phyloP scores from a whole-genome alignment of 2,113 vertebrate genomes.

The Pseudonaja textilis region DNA sequence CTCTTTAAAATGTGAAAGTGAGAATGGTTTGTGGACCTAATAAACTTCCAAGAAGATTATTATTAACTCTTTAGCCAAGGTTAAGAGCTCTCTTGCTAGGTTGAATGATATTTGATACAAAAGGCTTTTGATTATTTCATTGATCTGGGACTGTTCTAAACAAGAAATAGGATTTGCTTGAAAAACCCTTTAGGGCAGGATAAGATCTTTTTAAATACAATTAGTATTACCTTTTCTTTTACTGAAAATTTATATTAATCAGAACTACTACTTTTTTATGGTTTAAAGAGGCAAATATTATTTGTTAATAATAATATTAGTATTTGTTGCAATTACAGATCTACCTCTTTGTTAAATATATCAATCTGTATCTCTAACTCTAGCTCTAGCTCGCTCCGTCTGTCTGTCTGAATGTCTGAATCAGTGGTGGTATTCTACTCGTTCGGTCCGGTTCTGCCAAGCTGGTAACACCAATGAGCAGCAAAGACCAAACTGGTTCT shows the following conservation, averaged over 20 bases:
- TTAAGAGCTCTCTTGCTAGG: background rate
- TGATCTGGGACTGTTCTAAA: background rate
- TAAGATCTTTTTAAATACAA: background rate
- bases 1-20: background rate
- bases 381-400: too few species aligned
- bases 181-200: background rate
- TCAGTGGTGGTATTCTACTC: too few species aligned
- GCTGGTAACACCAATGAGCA: too few species aligned
- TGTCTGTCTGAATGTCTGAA: too few species aligned
- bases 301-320: background rate
- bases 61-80: background rate
- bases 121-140: background rate
- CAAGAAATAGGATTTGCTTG: background rate
- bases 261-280: background rate
- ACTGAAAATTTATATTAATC: background rate
- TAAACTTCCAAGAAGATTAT: background rate
- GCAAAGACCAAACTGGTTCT: too few species aligned
- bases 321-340: background rate
- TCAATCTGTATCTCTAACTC: too few species aligned
- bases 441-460: too few species aligned
- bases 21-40: background rate
- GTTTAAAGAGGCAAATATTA: background rate
- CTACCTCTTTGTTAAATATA: background rate
- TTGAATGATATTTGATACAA: background rate
- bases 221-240: background rate